These are phyloP conservation scores for Pogoniulus pusillus DNA, from an alignment of 2,797 vertebrate species.

Conservation along the genomic window DNA sequence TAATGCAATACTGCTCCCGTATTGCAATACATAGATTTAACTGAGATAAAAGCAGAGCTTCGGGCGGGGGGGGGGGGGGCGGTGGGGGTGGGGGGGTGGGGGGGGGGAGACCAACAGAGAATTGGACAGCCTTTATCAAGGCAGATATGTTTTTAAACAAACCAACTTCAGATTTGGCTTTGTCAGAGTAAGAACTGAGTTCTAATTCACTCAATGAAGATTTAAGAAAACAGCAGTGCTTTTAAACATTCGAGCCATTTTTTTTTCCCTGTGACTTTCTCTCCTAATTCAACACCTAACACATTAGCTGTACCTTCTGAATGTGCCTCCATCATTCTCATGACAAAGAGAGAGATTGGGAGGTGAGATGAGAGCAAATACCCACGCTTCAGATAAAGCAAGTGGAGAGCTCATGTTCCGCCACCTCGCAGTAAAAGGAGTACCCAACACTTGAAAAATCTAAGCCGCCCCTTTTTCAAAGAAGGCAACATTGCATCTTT, in stretches of 20 bases:
- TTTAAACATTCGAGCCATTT: background rate
- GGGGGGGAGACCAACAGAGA: background rate
- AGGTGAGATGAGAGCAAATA: background rate
- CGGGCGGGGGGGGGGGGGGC: no score
- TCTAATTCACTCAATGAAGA: background rate
- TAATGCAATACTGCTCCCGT: background rate
- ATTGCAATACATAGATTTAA: background rate
- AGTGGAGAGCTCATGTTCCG: background rate
- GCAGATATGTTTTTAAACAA: slow-evolving; percentile 9
- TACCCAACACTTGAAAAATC: background rate
- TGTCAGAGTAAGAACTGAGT: background rate
- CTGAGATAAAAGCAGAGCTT: background rate
- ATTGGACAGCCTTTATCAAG: background rate
- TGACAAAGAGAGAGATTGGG: background rate
- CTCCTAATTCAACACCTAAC: background rate
- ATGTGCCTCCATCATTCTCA: background rate
- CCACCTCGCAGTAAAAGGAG: background rate
- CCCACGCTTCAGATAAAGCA: background rate
- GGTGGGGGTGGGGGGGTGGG: no score
- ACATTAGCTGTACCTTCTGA: background rate
- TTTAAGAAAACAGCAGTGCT: background rate
- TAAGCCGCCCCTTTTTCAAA: background rate
- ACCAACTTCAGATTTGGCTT: background rate
- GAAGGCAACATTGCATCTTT: background rate
- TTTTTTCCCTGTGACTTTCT: background rate